These are phyloP conservation scores for Nicator chloris DNA, from an alignment of 2,113 vertebrate species.

Conservation along the genomic window DNA sequence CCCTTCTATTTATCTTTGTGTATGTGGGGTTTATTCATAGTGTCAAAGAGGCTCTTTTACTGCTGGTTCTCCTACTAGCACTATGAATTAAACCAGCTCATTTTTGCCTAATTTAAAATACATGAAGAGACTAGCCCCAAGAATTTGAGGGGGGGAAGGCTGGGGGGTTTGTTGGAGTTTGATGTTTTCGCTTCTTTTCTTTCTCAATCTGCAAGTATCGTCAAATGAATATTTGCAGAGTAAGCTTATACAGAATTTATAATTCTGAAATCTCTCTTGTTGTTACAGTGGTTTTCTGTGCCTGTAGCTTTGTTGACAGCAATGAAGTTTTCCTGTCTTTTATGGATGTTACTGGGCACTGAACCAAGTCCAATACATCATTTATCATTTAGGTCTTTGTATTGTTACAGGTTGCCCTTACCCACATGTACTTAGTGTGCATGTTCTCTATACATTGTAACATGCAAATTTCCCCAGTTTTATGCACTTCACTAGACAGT, in stretches of 20 bases:
- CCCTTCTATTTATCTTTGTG: constrained; percentile 14
- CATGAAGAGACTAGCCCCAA: neutral
- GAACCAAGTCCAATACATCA: neutral
- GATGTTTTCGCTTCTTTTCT: neutral
- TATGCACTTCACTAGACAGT: neutral
- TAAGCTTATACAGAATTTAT: neutral
- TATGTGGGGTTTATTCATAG: neutral
- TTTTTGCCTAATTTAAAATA: constrained; percentile 19
- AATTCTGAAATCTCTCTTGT: neutral
- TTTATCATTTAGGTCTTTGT: neutral
- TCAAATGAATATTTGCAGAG: neutral
- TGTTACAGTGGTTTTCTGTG: neutral
- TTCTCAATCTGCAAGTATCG: neutral
- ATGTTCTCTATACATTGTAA: neutral
- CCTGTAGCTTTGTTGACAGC: neutral
- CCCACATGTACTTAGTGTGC: neutral
- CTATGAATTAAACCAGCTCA: neutral
- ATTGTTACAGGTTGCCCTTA: neutral
- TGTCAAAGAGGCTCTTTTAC: neutral
- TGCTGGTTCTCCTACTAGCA: neutral
- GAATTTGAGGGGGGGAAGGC: neutral
- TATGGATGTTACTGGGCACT: neutral
- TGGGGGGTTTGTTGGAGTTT: too few relatives aligned
- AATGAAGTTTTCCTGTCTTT: neutral
- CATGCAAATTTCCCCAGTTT: neutral